phyloP scores from a whole-genome alignment of 2,888 invertebrate species.

The Chydorus sphaericus region DNA sequence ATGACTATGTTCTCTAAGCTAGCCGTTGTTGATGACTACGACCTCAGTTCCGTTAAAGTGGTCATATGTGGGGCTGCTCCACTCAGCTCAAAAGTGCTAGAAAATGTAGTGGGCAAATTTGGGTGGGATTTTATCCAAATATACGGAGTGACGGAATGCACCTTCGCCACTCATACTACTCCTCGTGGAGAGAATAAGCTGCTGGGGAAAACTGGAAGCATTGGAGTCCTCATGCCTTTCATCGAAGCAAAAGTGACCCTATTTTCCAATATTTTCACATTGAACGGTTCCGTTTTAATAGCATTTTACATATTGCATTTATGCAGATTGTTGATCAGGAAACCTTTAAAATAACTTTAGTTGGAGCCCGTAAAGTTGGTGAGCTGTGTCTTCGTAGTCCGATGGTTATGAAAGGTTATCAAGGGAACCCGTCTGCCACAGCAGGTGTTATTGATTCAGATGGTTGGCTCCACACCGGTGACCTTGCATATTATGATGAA shows the following conservation, averaged over 20 bases:
- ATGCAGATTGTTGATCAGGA: slow-evolving; percentile 37
- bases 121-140: slow-evolving; percentile 42
- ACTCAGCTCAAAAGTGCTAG: slow-evolving; percentile 52
- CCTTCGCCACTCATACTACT: slow-evolving; percentile 40
- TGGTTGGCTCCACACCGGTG: slow-evolving; percentile 65
- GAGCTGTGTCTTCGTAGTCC: slow-evolving; percentile 74
- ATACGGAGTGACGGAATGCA: slow-evolving; percentile 68
- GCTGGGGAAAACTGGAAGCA: slow-evolving; percentile 38
- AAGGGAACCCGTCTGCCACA: slow-evolving; percentile 48
- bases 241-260: slow-evolving; percentile 7
- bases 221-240: not conserved
- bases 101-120: slow-evolving; percentile 34
- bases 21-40: slow-evolving; percentile 56
- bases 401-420: slow-evolving; percentile 69
- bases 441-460: slow-evolving; percentile 46
- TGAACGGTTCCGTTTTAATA: no score
- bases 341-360: slow-evolving; percentile 37
- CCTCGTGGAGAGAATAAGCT: slow-evolving; percentile 30
- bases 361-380: slow-evolving; percentile 44
- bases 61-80: slow-evolving; percentile 72
- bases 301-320: no score
- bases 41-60: slow-evolving; percentile 52
- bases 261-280: not conserved
- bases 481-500: slow-evolving; percentile 64
- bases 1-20: slow-evolving; percentile 69